Evolutionary conservation across 2,888 invertebrate species (phyloP).

Genomic region (Ceriagrion tenellum): DNA sequence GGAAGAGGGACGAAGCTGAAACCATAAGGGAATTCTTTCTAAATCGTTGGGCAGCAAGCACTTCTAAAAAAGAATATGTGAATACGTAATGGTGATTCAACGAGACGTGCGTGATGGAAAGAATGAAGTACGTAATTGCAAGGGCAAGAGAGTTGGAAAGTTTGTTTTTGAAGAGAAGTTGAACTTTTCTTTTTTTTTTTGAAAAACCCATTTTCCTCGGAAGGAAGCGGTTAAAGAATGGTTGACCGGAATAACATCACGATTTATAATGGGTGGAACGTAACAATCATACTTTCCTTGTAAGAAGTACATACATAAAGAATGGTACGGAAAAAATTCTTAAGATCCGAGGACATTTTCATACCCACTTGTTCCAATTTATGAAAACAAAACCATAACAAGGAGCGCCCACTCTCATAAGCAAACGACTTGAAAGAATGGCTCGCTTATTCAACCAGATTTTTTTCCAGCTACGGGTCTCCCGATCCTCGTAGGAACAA

Average conservation of each 20-base stretch:
- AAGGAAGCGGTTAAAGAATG: background rate
- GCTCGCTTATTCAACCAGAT: background rate
- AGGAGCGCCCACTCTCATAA: background rate
- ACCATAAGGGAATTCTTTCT: background rate
- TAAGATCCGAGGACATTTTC: background rate
- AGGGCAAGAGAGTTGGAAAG: background rate
- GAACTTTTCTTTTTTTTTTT: background rate
- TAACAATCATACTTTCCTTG: background rate
- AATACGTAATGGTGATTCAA: background rate
- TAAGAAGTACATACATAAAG: background rate
- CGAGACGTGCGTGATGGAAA: background rate
- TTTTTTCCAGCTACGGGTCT: background rate
- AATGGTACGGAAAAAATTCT: background rate
- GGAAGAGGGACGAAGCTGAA: background rate
- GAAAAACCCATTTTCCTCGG: background rate
- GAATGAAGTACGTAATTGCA: background rate
- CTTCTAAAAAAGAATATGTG: background rate
- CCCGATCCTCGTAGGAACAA: background rate
- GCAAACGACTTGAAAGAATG: background rate
- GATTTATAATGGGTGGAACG: background rate
- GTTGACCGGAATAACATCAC: background rate
- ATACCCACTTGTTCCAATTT: background rate
- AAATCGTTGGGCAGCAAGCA: conserved; percentile 30
- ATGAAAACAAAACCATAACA: background rate
- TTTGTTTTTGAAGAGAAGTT: background rate